A percentile compares a stretch with the other conserved stretches of the same genome.
phyloP scores from a whole-genome alignment of 2,888 invertebrate genomes.

The Nyleta sp. region DNA sequence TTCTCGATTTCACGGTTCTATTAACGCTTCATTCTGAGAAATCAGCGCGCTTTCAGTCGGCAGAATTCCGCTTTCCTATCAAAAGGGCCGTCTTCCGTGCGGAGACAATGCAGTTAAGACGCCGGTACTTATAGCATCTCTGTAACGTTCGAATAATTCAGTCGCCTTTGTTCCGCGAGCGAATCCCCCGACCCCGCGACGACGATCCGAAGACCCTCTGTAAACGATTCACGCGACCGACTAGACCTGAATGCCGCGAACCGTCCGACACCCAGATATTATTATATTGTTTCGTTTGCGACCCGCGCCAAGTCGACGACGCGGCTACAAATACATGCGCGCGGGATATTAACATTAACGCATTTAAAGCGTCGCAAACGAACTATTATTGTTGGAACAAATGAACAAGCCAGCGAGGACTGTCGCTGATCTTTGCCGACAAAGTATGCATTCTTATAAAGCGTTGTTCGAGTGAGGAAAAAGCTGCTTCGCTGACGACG shows the following conservation, averaged over 20 bases:
- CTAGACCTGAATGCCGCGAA: conserved; percentile 48
- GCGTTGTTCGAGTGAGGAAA: too few relatives aligned
- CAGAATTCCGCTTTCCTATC: conserved; percentile 58
- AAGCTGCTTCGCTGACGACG: too few relatives aligned
- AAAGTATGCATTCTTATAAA: too few relatives aligned
- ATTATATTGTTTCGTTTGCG: conserved; percentile 48
- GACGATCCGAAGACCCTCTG: conserved; percentile 39
- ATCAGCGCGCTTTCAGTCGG: conserved; percentile 64
- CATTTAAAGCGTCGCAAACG: background rate
- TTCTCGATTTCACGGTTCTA: conserved; percentile 63
- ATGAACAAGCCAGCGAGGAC: background rate
- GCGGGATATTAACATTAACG: conserved; percentile 10
- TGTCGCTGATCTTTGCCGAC: too few relatives aligned
- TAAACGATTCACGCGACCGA: conserved; percentile 56
- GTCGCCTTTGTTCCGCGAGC: conserved; percentile 58
- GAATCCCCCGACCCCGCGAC: conserved; percentile 9
- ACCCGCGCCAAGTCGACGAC: conserved; percentile 12
- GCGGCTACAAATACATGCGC: conserved; percentile 37
- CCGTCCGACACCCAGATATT: conserved; percentile 12
- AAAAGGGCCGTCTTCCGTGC: conserved; percentile 62
- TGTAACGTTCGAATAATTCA: conserved; percentile 63
- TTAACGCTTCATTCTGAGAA: conserved; percentile 61
- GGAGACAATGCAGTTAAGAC: conserved; percentile 67
- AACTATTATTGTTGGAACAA: background rate
- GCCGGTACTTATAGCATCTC: conserved; percentile 60